Evolutionary conservation across 2,888 invertebrate genomes (phyloP).

Genomic region (Drosophila cracens): DNA sequence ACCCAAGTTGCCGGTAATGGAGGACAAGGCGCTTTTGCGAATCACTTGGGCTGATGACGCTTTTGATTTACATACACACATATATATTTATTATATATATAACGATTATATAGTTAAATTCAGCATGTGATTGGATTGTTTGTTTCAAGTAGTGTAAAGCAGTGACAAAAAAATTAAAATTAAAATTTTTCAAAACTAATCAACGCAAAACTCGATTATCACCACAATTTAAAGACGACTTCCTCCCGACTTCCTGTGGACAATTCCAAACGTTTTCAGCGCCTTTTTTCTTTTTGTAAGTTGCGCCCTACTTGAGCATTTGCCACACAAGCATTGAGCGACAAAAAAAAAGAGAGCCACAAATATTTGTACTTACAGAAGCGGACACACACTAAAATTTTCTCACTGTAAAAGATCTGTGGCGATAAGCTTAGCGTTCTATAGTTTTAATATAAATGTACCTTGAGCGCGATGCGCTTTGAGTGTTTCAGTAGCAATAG

Average conservation of each 20-base stretch:
- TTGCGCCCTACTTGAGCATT: slow-evolving; percentile 8
- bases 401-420: slow-evolving; percentile 55
- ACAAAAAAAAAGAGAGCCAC: slow-evolving; percentile 6
- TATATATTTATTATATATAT: slow-evolving; percentile 79
- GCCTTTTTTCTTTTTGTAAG: slow-evolving; percentile 8
- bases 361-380: slow-evolving; percentile 51
- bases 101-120: slow-evolving; percentile 66
- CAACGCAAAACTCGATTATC: slow-evolving; percentile 7
- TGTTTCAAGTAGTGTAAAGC: slow-evolving; percentile 47
- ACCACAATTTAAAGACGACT: slow-evolving; percentile 3
- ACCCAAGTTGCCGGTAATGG: slow-evolving; percentile 96
- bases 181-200: slow-evolving; percentile 31
- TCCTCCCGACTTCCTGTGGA: slow-evolving; percentile 23
- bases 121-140: slow-evolving; percentile 65
- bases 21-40: slow-evolving; percentile 95
- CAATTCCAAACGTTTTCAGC: slow-evolving; percentile 25
- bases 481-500: slow-evolving; percentile 93
- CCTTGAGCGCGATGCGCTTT: slow-evolving; percentile 92
- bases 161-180: slow-evolving; percentile 43
- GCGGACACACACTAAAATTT: slow-evolving; percentile 18
- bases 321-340: slow-evolving; percentile 2
- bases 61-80: slow-evolving; percentile 83
- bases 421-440: slow-evolving; percentile 50
- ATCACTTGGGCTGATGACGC: slow-evolving; percentile 86
- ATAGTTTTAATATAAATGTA: slow-evolving; percentile 85